Conservation (phyloP, 2,888 invertebrate species). For the Apamea epomidion region DNA sequence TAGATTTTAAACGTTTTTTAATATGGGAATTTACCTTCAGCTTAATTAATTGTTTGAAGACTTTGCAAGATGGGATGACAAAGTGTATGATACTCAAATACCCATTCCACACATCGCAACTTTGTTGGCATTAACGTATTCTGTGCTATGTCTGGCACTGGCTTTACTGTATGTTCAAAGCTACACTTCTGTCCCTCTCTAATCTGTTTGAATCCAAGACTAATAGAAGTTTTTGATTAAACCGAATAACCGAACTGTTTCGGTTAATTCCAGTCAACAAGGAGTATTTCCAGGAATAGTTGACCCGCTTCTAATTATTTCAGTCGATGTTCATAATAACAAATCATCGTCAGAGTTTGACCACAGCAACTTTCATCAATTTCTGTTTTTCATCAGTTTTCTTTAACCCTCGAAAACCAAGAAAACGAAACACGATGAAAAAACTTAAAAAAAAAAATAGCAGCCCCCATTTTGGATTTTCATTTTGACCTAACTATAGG, state of each 20-base stretch:
- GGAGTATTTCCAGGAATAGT: background rate
- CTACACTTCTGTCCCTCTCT: background rate
- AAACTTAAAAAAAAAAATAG: too few species aligned
- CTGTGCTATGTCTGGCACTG: background rate
- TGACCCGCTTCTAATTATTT: background rate
- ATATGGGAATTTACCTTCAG: background rate
- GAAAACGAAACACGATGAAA: too few species aligned
- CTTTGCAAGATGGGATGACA: background rate
- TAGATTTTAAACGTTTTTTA: background rate
- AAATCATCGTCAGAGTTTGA: background rate
- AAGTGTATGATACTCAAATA: background rate
- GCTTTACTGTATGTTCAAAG: background rate
- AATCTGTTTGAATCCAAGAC: constrained; percentile 7
- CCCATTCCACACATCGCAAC: too few species aligned
- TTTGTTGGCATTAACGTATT: constrained; percentile 1
- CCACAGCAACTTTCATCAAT: background rate
- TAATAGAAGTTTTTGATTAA: constrained; percentile 1
- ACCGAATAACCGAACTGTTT: background rate
- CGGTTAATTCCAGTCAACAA: background rate
- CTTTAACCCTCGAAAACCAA: background rate
- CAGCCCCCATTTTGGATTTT: too few species aligned
- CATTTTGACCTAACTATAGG: too few species aligned
- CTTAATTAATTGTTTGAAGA: background rate
- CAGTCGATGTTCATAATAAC: background rate
- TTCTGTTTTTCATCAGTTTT: background rate